Base-by-base conservation (phyloP, 2,113 vertebrate genomes). In the Psilopsiagon aymara region DNA sequence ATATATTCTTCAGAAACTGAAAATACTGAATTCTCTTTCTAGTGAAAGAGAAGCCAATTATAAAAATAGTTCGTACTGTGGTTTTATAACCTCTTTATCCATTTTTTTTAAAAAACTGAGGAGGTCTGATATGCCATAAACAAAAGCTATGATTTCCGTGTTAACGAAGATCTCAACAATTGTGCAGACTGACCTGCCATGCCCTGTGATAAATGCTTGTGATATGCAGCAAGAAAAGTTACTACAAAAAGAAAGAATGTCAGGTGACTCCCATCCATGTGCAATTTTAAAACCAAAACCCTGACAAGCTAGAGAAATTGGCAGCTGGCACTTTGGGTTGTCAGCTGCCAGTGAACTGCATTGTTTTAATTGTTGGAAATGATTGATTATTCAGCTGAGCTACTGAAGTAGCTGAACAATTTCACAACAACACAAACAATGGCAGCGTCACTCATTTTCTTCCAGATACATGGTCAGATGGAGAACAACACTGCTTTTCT, bases 371-470 rank as follows among this genome's bases (percentile, higher is more conserved):
- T 87, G 85, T 82, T 74, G 68, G 80, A 68, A 86, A 66, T 92
- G 91, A 78, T 13, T 82, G 88, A 85, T 93, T 74, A 53, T 82
- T 82, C 93, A 92, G 91, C 92, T 84, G 86, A 95, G 95, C 73
- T 57, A 25, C 81, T 8, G 91, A 89, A 81, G 93, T 89, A 86
- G 53, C 27, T 33, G 93, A 81, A 59, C 85, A 77, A 41, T 69
- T 68, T 68, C 47, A 43, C 5, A 12, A 27, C 77, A 86, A 27
- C 77, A 86, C 91, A 91, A 83, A 92, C 82, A 92, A 68, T 69
- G 79, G 74, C 17, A 6, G 39, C 73, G 88, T 41, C 85, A 60
- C 63, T 94, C 93, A 55, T 47, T 64, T 60, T 66, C 64, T 71
- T 33, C 35, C 51, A n/a, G 64, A 70, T 39, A 44, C 12, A 0